Conservation (phyloP, 2,888 invertebrate genomes). For the Volucella inanis region DNA sequence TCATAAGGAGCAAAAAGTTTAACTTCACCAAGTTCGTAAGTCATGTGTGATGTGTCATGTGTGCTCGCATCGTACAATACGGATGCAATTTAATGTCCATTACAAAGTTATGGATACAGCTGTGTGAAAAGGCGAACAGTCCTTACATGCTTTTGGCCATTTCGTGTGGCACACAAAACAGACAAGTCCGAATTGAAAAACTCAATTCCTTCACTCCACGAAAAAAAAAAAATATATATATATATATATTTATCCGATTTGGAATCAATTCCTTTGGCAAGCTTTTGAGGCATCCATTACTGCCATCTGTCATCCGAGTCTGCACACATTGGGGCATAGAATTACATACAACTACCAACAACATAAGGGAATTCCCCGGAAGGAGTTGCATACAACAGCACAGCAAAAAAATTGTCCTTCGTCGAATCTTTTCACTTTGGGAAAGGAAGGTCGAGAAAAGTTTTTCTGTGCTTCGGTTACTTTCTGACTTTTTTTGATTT, state of each 20-base stretch:
- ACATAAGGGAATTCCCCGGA: constrained; percentile 5
- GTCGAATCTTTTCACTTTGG: background rate
- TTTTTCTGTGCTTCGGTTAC: constrained; percentile 29
- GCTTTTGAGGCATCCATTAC: constrained; percentile 25
- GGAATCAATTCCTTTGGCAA: constrained; percentile 31
- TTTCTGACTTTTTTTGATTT: background rate
- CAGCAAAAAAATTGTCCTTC: background rate
- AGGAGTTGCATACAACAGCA: constrained; percentile 22
- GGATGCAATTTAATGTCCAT: constrained; percentile 44
- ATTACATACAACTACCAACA: constrained; percentile 12
- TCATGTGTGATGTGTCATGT: background rate
- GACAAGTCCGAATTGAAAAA: background rate
- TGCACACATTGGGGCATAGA: background rate
- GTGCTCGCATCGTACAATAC: background rate
- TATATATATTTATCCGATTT: too few relatives aligned
- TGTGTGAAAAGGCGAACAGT: constrained; percentile 12
- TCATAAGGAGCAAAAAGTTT: background rate
- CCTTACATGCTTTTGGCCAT: constrained; percentile 5
- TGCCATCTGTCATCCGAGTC: constrained; percentile 48
- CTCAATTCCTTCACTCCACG: background rate
- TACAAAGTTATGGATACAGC: constrained; percentile 30
- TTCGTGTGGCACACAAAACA: background rate
- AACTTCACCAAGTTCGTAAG: constrained; percentile 7
- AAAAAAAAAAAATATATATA: constrained; percentile 30
- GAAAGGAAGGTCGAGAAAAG: constrained; percentile 29